Conservation (phyloP, 2,888 invertebrate species). For the Neuroscelio doddi region DNA sequence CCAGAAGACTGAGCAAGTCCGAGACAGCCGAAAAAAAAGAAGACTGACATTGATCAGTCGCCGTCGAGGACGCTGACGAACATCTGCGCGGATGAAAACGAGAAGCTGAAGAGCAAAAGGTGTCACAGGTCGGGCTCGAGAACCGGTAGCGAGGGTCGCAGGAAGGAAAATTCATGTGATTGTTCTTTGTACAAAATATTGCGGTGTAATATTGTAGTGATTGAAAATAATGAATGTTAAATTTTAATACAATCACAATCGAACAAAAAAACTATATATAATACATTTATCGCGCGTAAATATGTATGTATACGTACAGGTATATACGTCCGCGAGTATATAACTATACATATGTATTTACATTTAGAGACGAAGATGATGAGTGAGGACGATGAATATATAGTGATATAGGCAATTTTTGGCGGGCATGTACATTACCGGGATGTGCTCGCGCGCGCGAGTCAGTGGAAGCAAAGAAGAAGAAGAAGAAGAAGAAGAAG, state of each 20-base stretch:
- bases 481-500: slow-evolving; percentile 24
- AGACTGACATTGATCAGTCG: slow-evolving; percentile 36
- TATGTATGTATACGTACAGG: slow-evolving; percentile 46
- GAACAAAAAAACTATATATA: slow-evolving; percentile 66
- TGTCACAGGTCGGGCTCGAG: slow-evolving; percentile 16
- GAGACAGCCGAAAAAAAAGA: slow-evolving; percentile 25
- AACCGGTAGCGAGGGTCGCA: slow-evolving; percentile 53
- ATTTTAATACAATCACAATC: slow-evolving; percentile 72
- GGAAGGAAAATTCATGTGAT: slow-evolving; percentile 74
- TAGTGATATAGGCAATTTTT: slow-evolving; percentile 71
- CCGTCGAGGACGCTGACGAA: slow-evolving; percentile 7
- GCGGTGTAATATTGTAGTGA: slow-evolving; percentile 73
- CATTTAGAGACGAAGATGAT: slow-evolving; percentile 37
- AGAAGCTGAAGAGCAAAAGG: slow-evolving; percentile 26
- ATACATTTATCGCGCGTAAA: slow-evolving; percentile 43
- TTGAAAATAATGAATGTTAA: slow-evolving; percentile 72
- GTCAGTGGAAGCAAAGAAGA: slow-evolving; percentile 18
- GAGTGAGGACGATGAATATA: slow-evolving; percentile 50
- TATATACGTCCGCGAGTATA: slow-evolving; percentile 46
- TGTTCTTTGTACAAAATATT: slow-evolving; percentile 78
- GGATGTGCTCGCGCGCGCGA: slow-evolving; percentile 59
- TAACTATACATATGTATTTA: slow-evolving; percentile 54
- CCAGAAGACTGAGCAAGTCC: slow-evolving; percentile 38
- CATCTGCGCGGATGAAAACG: slow-evolving; percentile 31
- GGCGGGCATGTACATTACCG: slow-evolving; percentile 72